Base-by-base conservation (phyloP, 2,888 invertebrate genomes). In the Pardosa pseudoannulata region DNA sequence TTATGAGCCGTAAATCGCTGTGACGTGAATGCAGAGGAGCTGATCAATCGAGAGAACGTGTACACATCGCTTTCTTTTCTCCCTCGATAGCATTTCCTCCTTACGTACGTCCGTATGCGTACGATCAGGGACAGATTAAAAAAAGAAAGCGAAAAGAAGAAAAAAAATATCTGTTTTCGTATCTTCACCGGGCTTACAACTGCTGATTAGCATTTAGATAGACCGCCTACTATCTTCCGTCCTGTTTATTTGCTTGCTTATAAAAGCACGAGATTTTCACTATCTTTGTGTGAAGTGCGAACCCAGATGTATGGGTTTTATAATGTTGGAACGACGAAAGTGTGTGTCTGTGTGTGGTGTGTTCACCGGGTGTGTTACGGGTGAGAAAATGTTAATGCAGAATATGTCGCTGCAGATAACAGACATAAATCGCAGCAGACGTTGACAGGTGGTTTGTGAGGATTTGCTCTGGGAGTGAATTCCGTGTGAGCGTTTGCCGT, bases 181-280 rank as follows among this genome's bases (percentile, higher is more conserved):
- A 46, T 46, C 41, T 46, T 13, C 41, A 13, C 9, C 16, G 41
- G 2, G 41, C 16, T 46, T 46, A 46, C 16, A 13, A 46, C 2
- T 46, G 41, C 41, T 46, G 41, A 46, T 46, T 46, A 46, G 41
- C 41, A 46, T 46, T 46, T 46, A 46, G 41, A 46, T 16, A 46
- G 41, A 46, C 41, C 41, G 11, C 36, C 36, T 36, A 36, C 36
- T 36, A 36, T 11, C 11, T 46, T 46, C 41, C 41, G 6, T 16
- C 2, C 41, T 46, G 41, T 16, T 46, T 46, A 46, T 46, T 2
- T 16, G 41, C 9, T 46, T 13, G 41, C 16, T 46, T 9, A 7
- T 5, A 2, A 13, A 16, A 2, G 41, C 16, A 46, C 2, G 16
- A 46, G 16, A 16, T 46, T 5, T 36, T 36, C 6, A 7, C 6